A percentile compares a stretch with the other conserved stretches of the same genome.
These are phyloP conservation scores for Typhlichthys eigenmanni DNA, from an alignment of 2,797 vertebrate genomes.

Conservation along the genomic window DNA sequence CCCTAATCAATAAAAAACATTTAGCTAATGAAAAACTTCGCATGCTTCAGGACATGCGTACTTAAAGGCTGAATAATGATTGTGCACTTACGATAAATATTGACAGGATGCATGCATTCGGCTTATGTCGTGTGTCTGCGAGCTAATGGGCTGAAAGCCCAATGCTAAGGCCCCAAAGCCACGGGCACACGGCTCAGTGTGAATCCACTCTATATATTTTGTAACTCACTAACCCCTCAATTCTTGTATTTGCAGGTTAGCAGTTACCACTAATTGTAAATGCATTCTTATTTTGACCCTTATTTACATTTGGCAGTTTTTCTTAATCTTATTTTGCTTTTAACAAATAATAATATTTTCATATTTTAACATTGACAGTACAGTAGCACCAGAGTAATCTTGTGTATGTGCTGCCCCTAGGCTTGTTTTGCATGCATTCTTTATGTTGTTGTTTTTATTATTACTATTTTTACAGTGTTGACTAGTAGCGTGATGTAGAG, in stretches of 20 bases:
- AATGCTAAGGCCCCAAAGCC: slow-evolving; percentile 17
- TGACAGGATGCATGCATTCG: slow-evolving; percentile 65
- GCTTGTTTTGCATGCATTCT: slow-evolving; percentile 60
- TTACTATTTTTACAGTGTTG: slow-evolving; percentile 40
- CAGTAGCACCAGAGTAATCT: too few species aligned
- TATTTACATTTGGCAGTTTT: slow-evolving; percentile 42
- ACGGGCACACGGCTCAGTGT: slow-evolving; percentile 45
- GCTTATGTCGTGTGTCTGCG: slow-evolving; percentile 63
- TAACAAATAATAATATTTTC: slow-evolving; percentile 28
- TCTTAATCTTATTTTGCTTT: background rate
- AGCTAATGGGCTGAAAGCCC: slow-evolving; percentile 31
- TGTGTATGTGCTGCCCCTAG: slow-evolving; percentile 19
- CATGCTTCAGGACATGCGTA: slow-evolving; percentile 63
- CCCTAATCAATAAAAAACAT: slow-evolving; percentile 72
- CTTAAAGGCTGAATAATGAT: slow-evolving; percentile 41
- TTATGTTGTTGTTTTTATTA: slow-evolving; percentile 18
- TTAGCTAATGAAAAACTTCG: slow-evolving; percentile 72
- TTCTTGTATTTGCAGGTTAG: slow-evolving; percentile 72
- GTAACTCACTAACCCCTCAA: slow-evolving; percentile 67
- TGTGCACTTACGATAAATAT: slow-evolving; percentile 48
- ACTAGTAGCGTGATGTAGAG: slow-evolving; percentile 69
- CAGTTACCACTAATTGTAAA: slow-evolving; percentile 67
- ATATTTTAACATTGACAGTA: slow-evolving; percentile 18
- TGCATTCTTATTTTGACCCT: slow-evolving; percentile 68
- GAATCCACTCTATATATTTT: slow-evolving; percentile 62